These are phyloP conservation scores for Melanotaenia pygmaea DNA, from an alignment of 2,797 vertebrate species.

Conservation along the genomic window DNA sequence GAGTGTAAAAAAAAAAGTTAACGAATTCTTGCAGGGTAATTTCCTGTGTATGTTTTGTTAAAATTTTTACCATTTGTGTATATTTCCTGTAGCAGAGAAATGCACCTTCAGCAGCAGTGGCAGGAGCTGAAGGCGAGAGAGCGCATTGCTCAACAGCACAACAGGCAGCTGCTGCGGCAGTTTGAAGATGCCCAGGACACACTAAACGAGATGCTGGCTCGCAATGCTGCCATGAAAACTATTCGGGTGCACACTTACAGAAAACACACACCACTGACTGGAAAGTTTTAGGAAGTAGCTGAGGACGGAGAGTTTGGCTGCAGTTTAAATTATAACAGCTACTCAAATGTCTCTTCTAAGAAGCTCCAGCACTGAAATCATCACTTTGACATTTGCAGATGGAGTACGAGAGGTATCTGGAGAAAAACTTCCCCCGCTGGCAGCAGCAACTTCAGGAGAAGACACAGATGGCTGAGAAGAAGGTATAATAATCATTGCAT, in stretches of 20 bases:
- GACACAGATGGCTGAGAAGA: slow-evolving; percentile 56
- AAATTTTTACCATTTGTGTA: background rate
- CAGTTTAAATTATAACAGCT: background rate
- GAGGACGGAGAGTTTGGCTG: background rate
- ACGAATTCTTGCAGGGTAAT: background rate
- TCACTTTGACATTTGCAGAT: slow-evolving; percentile 61
- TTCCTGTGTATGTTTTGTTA: background rate
- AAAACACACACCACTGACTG: slow-evolving; percentile 3
- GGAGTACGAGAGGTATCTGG: slow-evolving; percentile 77
- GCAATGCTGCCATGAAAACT: slow-evolving; percentile 77
- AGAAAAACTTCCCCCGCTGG: slow-evolving; percentile 70
- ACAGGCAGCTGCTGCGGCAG: slow-evolving; percentile 79
- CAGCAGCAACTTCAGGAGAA: slow-evolving; percentile 71
- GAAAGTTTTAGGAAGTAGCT: background rate
- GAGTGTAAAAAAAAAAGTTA: slow-evolving; percentile 30
- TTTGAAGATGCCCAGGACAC: slow-evolving; percentile 80
- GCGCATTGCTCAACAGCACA: slow-evolving; percentile 64
- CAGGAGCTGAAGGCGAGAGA: slow-evolving; percentile 78
- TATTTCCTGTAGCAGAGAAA: slow-evolving; percentile 49
- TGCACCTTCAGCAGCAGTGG: slow-evolving; percentile 70
- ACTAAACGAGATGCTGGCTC: slow-evolving; percentile 72
- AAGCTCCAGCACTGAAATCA: slow-evolving; percentile 18
- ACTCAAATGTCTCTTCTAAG: background rate
- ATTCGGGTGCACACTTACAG: slow-evolving; percentile 71
- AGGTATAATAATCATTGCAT: slow-evolving; percentile 51